A percentile compares a stretch with the other conserved stretches of the same genome.
phyloP scores from a whole-genome alignment of 1,140 invertebrate species.

The Streblospio benedicti region DNA sequence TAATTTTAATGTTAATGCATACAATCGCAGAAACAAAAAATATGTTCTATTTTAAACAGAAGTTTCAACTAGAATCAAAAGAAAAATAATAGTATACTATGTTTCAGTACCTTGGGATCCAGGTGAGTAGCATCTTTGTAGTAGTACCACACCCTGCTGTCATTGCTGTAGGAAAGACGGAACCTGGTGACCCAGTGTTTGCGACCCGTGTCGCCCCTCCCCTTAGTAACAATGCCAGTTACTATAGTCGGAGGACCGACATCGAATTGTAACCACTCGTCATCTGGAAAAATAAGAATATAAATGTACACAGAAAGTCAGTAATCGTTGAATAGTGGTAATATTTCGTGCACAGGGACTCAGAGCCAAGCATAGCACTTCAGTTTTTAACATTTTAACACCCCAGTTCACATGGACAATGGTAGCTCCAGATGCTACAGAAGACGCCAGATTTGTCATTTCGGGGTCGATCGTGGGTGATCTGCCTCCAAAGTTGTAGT shows the following conservation, averaged over 20 bases:
- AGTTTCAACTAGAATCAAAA: too few relatives aligned
- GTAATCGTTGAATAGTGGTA: neutral
- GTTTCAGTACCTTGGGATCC: constrained; percentile 52
- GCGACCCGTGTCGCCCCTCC: constrained; percentile 51
- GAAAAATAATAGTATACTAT: neutral
- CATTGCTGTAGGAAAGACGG: constrained; percentile 54
- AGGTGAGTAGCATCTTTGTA: constrained; percentile 55
- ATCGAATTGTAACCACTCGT: constrained; percentile 56
- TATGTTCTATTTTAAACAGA: too few relatives aligned
- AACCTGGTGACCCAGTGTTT: constrained; percentile 55
- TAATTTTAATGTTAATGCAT: too few relatives aligned
- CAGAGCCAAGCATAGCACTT: too few relatives aligned
- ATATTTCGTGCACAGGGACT: neutral
- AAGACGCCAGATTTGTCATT: too few relatives aligned
- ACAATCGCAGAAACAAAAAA: too few relatives aligned
- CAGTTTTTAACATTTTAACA: too few relatives aligned
- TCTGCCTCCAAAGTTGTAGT: too few relatives aligned
- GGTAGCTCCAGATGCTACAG: too few relatives aligned
- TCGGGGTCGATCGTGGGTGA: too few relatives aligned
- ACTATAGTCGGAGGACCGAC: constrained; percentile 53
- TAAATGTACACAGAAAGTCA: constrained; percentile 3
- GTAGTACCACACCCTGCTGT: constrained; percentile 51
- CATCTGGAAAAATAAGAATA: constrained; percentile 35
- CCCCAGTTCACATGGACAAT: too few relatives aligned
- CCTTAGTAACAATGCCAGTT: constrained; percentile 52